A percentile compares a stretch with the other conserved stretches of the same genome.
phyloP scores from a whole-genome alignment of 2,113 vertebrate genomes.

The Naja naja region DNA sequence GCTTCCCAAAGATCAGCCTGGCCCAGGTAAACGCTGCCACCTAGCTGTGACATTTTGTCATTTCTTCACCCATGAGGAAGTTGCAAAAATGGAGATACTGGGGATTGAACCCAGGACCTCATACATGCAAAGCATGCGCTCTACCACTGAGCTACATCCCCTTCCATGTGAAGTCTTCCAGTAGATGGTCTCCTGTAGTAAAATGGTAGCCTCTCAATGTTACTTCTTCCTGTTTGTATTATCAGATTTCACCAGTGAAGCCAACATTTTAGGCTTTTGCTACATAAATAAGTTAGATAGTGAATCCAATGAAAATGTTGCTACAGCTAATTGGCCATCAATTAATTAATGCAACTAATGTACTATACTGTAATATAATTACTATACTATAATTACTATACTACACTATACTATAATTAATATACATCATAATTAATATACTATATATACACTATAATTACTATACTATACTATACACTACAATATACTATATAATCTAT shows the following conservation, averaged over 20 bases:
- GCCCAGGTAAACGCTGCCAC: not conserved
- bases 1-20: not conserved
- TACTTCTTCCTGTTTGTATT: too few species aligned
- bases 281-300: not conserved
- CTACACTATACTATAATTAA: too few species aligned
- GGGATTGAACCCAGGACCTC: constrained; percentile 12
- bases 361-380: not conserved
- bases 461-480: too few species aligned
- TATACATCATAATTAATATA: too few species aligned
- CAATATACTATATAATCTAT: too few species aligned
- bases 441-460: too few species aligned
- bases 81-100: not conserved
- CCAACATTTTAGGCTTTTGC: not conserved
- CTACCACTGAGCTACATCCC: constrained; percentile 15
- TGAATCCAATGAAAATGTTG: not conserved
- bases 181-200: not conserved
- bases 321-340: not conserved
- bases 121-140: constrained; percentile 8
- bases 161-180: rapidly evolving
- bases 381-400: too few species aligned
- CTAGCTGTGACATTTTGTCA: not conserved
- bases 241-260: not conserved
- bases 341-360: not conserved
- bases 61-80: too few species aligned
- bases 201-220: not conserved